Evolutionary conservation across 2,113 vertebrate species (phyloP), one percentile per base, ranked within the genome.

Genomic region (Gasterosteus nipponicus): DNA sequence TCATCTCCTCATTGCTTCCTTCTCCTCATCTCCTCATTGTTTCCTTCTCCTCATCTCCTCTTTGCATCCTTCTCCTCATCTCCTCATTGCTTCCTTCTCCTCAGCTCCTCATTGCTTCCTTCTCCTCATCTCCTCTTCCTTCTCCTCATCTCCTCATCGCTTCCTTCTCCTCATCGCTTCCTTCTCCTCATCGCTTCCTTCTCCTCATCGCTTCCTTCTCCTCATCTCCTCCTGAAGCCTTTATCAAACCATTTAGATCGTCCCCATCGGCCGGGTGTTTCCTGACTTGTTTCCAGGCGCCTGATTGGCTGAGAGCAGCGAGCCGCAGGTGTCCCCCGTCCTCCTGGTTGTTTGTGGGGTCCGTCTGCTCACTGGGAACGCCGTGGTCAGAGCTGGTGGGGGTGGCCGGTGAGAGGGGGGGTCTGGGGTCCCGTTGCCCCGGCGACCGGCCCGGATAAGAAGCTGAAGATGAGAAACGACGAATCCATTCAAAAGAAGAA

Each of bases 271-370:
- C 41, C 49, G 41, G 38, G n/a, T 38, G 53, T 11, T 80, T 67
- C 72, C 75, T 47, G 68, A 62, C 53, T 67, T 68, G 46, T 62
- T 75, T 66, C 82, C 77, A 54, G 39, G 5, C 47, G 56, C 18
- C 73, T 82, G 83, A 85, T 89, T 87, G 87, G 87, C 83, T 62
- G 58, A 83, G 46, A 66, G 69, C 61, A 22, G 33, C 1, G 77
- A 83, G 80, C 69, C 74, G 77, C 83, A 86, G 81, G 86, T 83
- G 87, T 84, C 7, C 65, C 69, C 69, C 69, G 65, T 81, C 75
- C 33, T 35, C 33, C 33, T 38, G 35, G 22, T 26, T 26, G 22
- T 26, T 26, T 26, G 22, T 26, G 22, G 22, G 22, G 22, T 26
- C 22, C 22, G 22, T 26, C 22, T 26, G 22, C 22, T 26, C 22